A percentile compares a stretch with the other conserved stretches of the same genome.
Conservation (phyloP, 2,888 invertebrate genomes). For the Trypoxylon attenuatum region DNA sequence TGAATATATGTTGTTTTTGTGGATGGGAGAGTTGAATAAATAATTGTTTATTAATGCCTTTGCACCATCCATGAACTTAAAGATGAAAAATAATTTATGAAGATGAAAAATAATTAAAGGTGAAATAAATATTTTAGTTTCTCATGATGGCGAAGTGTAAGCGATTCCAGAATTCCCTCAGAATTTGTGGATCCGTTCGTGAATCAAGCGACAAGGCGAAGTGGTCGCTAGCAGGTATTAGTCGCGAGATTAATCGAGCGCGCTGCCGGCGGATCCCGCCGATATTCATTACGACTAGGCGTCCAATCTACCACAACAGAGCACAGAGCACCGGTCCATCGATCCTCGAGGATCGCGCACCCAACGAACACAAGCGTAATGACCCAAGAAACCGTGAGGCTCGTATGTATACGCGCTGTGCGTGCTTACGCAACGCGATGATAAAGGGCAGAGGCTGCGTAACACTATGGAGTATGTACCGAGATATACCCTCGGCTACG, state of each 20-base stretch:
- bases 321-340: constrained; percentile 35
- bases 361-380: constrained; percentile 48
- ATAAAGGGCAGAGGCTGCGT: constrained; percentile 48
- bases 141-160: too few species aligned
- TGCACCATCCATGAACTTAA: too few species aligned
- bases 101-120: too few species aligned
- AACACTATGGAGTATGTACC: too few species aligned
- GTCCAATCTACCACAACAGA: constrained; percentile 24
- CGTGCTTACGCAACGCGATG: constrained; percentile 42
- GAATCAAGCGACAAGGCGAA: too few species aligned
- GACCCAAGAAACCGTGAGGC: constrained; percentile 40
- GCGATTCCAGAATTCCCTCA: neutral
- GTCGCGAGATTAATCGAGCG: constrained; percentile 35
- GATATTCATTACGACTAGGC: constrained; percentile 37
- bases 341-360: constrained; percentile 42
- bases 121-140: too few species aligned
- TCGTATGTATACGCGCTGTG: constrained; percentile 18
- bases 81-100: too few species aligned
- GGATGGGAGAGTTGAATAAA: too few species aligned
- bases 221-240: constrained; percentile 12
- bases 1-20: too few species aligned
- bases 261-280: constrained; percentile 16
- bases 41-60: too few species aligned
- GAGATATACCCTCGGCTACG: too few species aligned
- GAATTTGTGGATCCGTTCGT: too few species aligned